These are phyloP conservation scores for Helicoverpa assulta DNA, from an alignment of 2,888 invertebrate species.

Conservation along the genomic window DNA sequence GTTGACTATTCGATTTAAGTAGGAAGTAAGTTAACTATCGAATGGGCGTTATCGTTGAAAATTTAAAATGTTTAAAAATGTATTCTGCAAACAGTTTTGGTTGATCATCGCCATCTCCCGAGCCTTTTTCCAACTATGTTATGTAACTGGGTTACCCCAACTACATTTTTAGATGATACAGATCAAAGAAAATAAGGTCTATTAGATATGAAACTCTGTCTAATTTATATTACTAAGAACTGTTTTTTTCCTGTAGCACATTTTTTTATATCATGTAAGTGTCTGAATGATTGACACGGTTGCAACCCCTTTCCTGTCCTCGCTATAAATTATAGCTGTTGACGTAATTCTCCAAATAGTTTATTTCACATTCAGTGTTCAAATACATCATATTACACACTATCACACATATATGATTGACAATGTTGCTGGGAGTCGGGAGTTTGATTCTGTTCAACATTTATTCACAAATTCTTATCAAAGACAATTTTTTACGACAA, in stretches of 20 bases:
- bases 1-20: not conserved
- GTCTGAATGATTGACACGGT: conserved; percentile 31
- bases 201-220: not conserved
- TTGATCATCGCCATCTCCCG: too few relatives aligned
- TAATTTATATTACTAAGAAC: conserved; percentile 8
- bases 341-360: not conserved
- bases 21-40: not conserved
- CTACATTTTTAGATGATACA: not conserved
- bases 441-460: too few relatives aligned
- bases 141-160: too few relatives aligned
- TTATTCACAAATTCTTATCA: too few relatives aligned
- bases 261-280: conserved; percentile 25
- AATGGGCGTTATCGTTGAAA: too few relatives aligned
- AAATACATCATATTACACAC: too few relatives aligned
- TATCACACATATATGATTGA: too few relatives aligned
- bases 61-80: too few relatives aligned
- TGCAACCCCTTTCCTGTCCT: conserved; percentile 29
- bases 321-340: conserved; percentile 4
- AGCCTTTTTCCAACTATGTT: too few relatives aligned
- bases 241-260: not conserved
- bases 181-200: not conserved
- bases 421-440: too few relatives aligned
- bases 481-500: too few relatives aligned
- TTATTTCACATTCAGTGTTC: not conserved
- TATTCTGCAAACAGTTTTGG: too few relatives aligned